These are phyloP conservation scores for Thunnus maccoyii DNA, from an alignment of 2,113 vertebrate genomes.

Conservation along the genomic window DNA sequence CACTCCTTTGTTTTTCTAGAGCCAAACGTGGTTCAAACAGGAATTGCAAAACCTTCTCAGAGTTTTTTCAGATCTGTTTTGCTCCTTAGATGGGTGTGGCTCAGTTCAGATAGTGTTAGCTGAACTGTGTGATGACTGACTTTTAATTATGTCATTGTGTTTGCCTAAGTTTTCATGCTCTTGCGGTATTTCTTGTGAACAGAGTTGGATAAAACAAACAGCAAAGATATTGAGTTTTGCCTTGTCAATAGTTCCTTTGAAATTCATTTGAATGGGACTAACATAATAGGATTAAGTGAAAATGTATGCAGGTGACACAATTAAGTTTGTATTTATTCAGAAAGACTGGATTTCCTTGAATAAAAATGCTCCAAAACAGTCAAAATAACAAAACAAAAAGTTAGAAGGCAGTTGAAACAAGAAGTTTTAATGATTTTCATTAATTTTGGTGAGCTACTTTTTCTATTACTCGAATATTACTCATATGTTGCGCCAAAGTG, in stretches of 20 bases:
- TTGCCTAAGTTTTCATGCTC: not conserved
- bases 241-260: not conserved
- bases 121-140: not conserved
- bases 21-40: not conserved
- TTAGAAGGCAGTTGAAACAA: too few relatives aligned
- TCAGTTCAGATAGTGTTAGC: not conserved
- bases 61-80: not conserved
- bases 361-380: not conserved
- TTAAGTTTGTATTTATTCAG: not conserved
- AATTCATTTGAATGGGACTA: not conserved
- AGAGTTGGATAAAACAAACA: not conserved
- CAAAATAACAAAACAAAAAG: too few relatives aligned
- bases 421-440: not conserved
- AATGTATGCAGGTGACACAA: not conserved
- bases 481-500: too few relatives aligned
- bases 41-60: constrained; percentile 15
- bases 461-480: too few relatives aligned
- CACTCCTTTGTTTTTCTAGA: constrained; percentile 42
- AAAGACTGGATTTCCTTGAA: not conserved
- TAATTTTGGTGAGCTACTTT: not conserved
- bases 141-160: not conserved
- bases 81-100: not conserved
- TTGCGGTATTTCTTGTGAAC: not conserved
- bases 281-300: not conserved
- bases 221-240: not conserved